Base-by-base conservation (phyloP, 2,113 vertebrate species). In the Ranitomeya imitator region DNA sequence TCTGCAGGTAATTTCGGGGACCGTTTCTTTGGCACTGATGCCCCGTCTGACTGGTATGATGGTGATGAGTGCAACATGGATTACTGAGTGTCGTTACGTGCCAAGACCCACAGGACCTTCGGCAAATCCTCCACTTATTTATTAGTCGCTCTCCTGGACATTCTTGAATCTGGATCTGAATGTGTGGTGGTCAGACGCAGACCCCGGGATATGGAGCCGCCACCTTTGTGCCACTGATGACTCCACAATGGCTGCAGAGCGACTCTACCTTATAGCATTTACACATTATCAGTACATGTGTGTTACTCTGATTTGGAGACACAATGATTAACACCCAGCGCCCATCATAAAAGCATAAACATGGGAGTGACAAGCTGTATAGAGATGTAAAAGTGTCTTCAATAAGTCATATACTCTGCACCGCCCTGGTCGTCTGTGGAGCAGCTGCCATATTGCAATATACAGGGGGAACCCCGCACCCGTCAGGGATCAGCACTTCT, bases 21-120 rank as follows among this genome's bases (percentile, higher is more conserved):
- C 91, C 94, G 97, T 73, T 98, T 96, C 93, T 98, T 98, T 0
- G 97, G 97, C 90, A 98, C 97, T 0, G 97, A 98, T 0, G 95
- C 95, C 26, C 95, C 96, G 0, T 94, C 95, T 0, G 94, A 95
- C 90, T 95, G 94, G 91, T 95, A 94, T 11, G 97, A 97, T 57
- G 95, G 93, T 0, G 96, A 97, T 4, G 95, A 96, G 15, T 74
- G 55, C 59, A 90, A 92, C 84, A 93, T 95, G 95, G 96, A 97
- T 90, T 94, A 93, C 94, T 97, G 92, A 96, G 67, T 63, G 21
- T 21, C 7, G 19, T 26, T 26, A 45, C 10, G 31, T 23, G 18
- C 16, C 16, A 0, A 19, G 18, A 18, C 26, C 69, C 79, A 19
- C 31, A 5, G 7, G 78, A 37, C 21, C 37, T 23, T 55, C 60